Evolutionary conservation across 2,797 vertebrate genomes (phyloP).

Genomic region (Sebastes vulpes): DNA sequence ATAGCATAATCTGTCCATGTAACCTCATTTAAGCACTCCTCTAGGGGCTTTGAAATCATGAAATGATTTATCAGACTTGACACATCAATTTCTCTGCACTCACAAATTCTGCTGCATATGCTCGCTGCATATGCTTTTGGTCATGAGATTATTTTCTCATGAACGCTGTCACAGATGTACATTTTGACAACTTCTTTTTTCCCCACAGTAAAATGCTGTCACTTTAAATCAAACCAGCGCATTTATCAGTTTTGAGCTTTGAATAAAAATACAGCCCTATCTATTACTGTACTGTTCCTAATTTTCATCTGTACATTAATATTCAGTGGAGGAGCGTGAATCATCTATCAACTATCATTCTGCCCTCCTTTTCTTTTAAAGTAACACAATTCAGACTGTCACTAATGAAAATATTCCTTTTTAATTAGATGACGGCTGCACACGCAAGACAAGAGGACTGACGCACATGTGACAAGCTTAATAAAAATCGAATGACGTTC

Average conservation of each 20-base stretch:
- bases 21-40: conserved; percentile 35
- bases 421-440: conserved; percentile 1
- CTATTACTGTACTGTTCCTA: background rate
- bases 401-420: conserved; percentile 9
- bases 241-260: conserved; percentile 34
- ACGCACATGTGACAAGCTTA: conserved; percentile 5
- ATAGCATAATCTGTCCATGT: conserved; percentile 48
- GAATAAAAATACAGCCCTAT: background rate
- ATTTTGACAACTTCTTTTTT: conserved; percentile 27
- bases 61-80: conserved; percentile 61
- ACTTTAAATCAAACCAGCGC: conserved; percentile 40
- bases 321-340: conserved; percentile 13
- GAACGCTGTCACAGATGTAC: conserved; percentile 34
- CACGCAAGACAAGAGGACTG: background rate
- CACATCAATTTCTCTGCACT: conserved; percentile 49
- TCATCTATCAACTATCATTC: background rate
- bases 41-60: conserved; percentile 23
- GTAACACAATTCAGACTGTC: conserved; percentile 16
- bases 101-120: conserved; percentile 9
- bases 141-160: conserved; percentile 39
- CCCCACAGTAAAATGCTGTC: conserved; percentile 33
- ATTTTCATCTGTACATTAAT: conserved; percentile 31
- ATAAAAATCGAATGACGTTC: background rate
- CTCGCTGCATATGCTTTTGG: conserved; percentile 12
- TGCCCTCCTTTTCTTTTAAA: background rate